Conservation (phyloP, 1,140 invertebrate genomes). For the Acromyrmex echinatior region DNA sequence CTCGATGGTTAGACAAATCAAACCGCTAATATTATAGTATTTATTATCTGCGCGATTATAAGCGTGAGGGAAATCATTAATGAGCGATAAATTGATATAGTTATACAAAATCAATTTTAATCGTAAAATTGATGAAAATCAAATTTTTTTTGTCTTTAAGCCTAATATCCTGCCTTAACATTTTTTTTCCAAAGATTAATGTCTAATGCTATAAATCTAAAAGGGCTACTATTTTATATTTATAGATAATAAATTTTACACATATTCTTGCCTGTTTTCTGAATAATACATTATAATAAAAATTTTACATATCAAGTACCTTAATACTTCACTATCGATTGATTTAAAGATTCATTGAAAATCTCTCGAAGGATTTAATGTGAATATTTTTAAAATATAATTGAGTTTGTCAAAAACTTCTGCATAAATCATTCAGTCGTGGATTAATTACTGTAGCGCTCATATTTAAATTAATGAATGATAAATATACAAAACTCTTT, state of each 20-base stretch:
- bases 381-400: neutral
- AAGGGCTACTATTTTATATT: neutral
- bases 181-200: neutral
- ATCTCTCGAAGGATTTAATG: neutral
- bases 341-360: neutral
- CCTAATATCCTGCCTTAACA: neutral
- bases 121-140: neutral
- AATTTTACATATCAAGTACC: neutral
- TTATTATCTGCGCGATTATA: slow-evolving; percentile 39
- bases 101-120: slow-evolving; percentile 39
- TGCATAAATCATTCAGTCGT: neutral
- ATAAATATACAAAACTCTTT: neutral
- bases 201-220: neutral
- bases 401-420: neutral
- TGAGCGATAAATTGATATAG: slow-evolving; percentile 34
- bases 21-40: slow-evolving; percentile 56
- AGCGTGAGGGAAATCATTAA: neutral
- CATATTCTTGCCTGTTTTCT: neutral
- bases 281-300: neutral
- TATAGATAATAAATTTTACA: neutral
- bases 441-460: neutral
- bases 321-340: neutral
- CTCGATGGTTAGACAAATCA: slow-evolving; percentile 47
- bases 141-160: neutral
- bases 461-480: neutral